Evolutionary conservation across 2,888 invertebrate species (phyloP).

Genomic region (Drosophila austrosaltans): DNA sequence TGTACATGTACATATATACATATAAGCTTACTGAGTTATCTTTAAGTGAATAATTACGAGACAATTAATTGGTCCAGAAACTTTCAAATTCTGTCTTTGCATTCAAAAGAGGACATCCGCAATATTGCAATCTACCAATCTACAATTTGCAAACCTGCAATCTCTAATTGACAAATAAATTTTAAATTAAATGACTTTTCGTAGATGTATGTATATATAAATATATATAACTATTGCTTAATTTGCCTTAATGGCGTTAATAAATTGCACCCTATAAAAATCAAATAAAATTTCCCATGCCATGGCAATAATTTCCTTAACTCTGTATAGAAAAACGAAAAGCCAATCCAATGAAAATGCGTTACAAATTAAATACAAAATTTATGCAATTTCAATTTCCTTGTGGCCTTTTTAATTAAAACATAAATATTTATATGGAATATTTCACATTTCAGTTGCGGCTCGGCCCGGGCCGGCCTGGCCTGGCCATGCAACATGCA

Average conservation of each 20-base stretch:
- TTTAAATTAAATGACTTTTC: background rate
- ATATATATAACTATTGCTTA: conserved; percentile 45
- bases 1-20: too few relatives aligned
- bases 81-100: conserved; percentile 1
- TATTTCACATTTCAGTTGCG: conserved; percentile 56
- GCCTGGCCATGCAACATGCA: conserved; percentile 20
- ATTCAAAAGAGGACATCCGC: conserved; percentile 7
- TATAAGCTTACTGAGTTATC: too few relatives aligned
- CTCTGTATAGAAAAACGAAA: background rate
- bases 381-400: conserved; percentile 71
- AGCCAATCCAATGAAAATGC: conserved; percentile 25
- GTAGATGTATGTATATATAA: conserved; percentile 17
- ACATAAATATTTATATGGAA: conserved; percentile 77
- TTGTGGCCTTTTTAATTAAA: conserved; percentile 76
- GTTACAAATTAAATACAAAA: conserved; percentile 54
- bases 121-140: background rate
- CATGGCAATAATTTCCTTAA: conserved; percentile 40
- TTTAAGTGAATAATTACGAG: background rate
- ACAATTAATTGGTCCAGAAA: conserved; percentile 7
- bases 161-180: background rate
- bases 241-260: conserved; percentile 61
- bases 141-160: background rate
- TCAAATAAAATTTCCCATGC: conserved; percentile 42
- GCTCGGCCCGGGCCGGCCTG: conserved; percentile 18
- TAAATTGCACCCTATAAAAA: conserved; percentile 70